Conservation (phyloP, 2,113 vertebrate genomes). For the Pelodiscus sinensis region DNA sequence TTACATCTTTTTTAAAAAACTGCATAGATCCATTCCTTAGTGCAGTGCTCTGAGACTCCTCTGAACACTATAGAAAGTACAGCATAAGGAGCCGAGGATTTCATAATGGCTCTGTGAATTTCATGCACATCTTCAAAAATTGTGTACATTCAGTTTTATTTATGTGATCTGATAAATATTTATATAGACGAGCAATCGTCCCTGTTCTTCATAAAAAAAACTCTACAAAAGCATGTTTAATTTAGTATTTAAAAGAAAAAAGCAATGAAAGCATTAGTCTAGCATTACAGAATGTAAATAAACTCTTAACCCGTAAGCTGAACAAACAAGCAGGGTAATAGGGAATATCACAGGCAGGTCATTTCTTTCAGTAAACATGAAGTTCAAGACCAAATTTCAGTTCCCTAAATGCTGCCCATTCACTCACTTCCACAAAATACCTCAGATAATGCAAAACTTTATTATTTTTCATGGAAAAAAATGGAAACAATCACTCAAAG, state of each 20-base stretch:
- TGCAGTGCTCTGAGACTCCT: not conserved
- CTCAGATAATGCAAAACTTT: not conserved
- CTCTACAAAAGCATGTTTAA: not conserved
- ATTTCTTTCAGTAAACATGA: conserved; percentile 18
- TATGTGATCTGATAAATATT: not conserved
- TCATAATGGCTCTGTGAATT: not conserved
- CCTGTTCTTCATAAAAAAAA: not conserved
- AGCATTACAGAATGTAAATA: not conserved
- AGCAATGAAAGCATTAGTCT: conserved; percentile 22
- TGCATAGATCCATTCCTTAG: not conserved
- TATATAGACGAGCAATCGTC: not conserved
- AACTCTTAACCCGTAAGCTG: not conserved
- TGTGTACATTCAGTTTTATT: not conserved
- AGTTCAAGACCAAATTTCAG: not conserved
- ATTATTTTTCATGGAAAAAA: not conserved
- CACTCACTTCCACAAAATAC: not conserved
- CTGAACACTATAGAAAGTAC: not conserved
- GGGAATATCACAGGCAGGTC: not conserved
- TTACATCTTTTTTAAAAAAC: not conserved
- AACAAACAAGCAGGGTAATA: conserved; percentile 6
- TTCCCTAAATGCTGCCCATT: conserved; percentile 39
- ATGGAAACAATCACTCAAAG: not conserved
- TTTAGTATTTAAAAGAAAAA: conserved; percentile 34
- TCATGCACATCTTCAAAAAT: not conserved
- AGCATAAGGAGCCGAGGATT: not conserved